Evolutionary conservation across 1,140 invertebrate genomes (phyloP).

Genomic region (Magallana ariakensis): DNA sequence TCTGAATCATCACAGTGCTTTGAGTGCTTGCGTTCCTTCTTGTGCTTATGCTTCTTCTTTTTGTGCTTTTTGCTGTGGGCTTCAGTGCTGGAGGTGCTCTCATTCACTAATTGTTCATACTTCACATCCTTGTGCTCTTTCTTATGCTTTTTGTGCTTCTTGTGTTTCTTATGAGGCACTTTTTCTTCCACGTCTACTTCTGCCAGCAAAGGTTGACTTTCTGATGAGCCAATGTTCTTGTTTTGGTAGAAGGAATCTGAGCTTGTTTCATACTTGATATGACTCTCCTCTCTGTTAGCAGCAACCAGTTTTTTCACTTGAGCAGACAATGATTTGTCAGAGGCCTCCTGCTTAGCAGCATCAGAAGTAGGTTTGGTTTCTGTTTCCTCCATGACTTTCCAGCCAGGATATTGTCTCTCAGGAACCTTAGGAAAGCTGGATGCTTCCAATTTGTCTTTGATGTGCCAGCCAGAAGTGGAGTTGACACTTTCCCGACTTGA

Average conservation of each 20-base stretch:
- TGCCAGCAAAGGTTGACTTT: slow-evolving; percentile 59
- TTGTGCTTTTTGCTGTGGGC: slow-evolving; percentile 46
- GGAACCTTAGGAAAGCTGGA: slow-evolving; percentile 39
- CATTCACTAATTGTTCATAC: slow-evolving; percentile 54
- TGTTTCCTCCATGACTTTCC: slow-evolving; percentile 52
- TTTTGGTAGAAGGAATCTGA: slow-evolving; percentile 4
- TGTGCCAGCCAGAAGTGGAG: slow-evolving; percentile 79
- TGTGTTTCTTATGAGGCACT: slow-evolving; percentile 65
- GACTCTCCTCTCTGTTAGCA: neutral
- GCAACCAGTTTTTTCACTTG: neutral
- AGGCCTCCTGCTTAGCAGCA: neutral
- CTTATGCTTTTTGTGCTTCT: slow-evolving; percentile 65
- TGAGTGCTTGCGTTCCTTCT: slow-evolving; percentile 43
- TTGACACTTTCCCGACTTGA: slow-evolving; percentile 75
- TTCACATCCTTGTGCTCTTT: slow-evolving; percentile 57
- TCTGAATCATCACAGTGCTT: slow-evolving; percentile 44
- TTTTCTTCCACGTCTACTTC: slow-evolving; percentile 12
- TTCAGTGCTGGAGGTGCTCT: slow-evolving; percentile 39
- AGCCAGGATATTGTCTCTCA: slow-evolving; percentile 53
- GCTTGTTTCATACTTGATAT: neutral
- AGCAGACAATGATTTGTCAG: neutral
- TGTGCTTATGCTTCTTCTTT: slow-evolving; percentile 53
- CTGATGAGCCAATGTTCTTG: slow-evolving; percentile 49
- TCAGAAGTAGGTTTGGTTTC: slow-evolving; percentile 5
- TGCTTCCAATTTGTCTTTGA: slow-evolving; percentile 63